Base-by-base conservation (phyloP, 2,888 invertebrate genomes). In the Cheiracanthium punctorium region DNA sequence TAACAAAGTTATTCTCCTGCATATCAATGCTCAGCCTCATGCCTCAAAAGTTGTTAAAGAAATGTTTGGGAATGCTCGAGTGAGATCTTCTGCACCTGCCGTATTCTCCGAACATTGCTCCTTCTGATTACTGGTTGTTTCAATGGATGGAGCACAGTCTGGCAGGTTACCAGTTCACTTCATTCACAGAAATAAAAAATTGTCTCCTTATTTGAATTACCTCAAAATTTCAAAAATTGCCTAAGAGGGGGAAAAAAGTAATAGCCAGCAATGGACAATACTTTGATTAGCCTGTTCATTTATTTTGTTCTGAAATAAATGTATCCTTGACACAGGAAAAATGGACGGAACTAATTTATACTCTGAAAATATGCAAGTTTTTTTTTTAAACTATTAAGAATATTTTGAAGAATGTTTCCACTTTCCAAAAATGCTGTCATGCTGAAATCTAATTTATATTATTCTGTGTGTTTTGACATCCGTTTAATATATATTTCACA, bases 241-340 rank as follows among this genome's bases (percentile, higher is more conserved):
- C 5, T n/a, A 17, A 52, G 52, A 52, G 52, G 17, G 5, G 20
- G 17, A 17, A 20, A 52, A 52, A 52, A 17, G 52, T 52, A 17
- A 17, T 52, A 52, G 12, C 65, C 65, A 65, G 28, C 65, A 24
- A 20, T 65, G 28, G 65, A 65, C 52, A 65, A 29, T 65, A 65
- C 12, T 65, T 65, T 65, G 65, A 58, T 58, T 58, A 20, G n/a
- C 7, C 20, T 58, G 58, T 65, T 65, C 29, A 65, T 65, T 65
- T 28, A 65, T 29, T 65, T 65, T 65, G 65, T 65, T 28, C 17
- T 65, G 65, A 65, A 65, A 65, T 65, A 65, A 65, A 65, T 65
- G 29, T 24, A 29, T 65, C 24, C 24, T 65, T 65, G 65, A 65
- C 28, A 20, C 12, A 20, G 24, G 24, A 65, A 65, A 65, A 65